Evolutionary conservation across 2,113 vertebrate species (phyloP).

Genomic region (Anser brachyrhynchus): DNA sequence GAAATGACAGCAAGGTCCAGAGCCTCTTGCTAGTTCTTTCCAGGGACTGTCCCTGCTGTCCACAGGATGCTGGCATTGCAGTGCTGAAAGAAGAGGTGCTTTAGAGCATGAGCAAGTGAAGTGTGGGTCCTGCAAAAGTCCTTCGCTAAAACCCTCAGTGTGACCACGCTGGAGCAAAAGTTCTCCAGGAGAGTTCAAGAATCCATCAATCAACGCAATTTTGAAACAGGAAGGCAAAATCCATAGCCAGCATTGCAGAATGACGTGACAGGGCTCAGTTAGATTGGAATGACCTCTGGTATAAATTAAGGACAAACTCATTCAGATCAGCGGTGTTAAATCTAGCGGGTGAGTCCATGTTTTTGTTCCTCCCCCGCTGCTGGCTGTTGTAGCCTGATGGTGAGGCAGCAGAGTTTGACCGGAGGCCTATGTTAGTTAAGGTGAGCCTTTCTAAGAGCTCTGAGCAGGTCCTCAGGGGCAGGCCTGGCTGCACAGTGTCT

Average conservation of each 20-base stretch:
- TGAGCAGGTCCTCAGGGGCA: not conserved
- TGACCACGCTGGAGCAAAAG: not conserved
- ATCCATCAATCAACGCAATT: not conserved
- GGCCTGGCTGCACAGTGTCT: not conserved
- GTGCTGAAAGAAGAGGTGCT: not conserved
- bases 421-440: not conserved
- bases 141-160: not conserved
- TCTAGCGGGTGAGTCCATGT: not conserved
- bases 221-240: not conserved
- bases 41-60: not conserved
- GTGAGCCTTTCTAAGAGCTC: not conserved
- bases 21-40: not conserved
- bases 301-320: not conserved
- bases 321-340: not conserved
- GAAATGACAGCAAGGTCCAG: not conserved
- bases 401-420: not conserved
- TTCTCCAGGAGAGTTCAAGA: not conserved
- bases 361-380: not conserved
- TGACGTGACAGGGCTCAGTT: not conserved
- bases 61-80: not conserved
- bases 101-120: not conserved
- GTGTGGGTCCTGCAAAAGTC: not conserved
- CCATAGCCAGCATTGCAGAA: not conserved
- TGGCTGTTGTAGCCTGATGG: not conserved
- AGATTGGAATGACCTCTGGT: not conserved